phyloP scores from a whole-genome alignment of 2,797 vertebrate genomes.

The Dendrocincla fuliginosa region DNA sequence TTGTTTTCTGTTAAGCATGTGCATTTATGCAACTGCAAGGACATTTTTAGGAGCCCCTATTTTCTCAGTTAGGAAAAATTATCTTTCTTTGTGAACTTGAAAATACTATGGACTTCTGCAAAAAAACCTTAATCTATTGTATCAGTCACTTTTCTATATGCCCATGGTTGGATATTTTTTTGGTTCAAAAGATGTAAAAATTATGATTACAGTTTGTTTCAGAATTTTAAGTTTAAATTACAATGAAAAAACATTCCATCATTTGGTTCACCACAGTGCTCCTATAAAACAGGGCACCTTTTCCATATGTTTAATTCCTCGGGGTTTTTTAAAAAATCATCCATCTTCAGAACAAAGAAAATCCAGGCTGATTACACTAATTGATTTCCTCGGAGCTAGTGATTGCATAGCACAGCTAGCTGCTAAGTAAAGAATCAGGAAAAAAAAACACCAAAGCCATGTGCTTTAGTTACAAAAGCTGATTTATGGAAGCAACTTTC shows the following conservation, averaged over 20 bases:
- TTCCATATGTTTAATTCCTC: neutral
- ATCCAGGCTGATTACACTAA: constrained; percentile 29
- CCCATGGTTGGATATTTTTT: neutral
- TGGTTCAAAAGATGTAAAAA: neutral
- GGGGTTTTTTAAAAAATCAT: neutral
- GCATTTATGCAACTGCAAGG: neutral
- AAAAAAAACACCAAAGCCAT: neutral
- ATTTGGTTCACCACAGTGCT: neutral
- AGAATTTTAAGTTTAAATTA: neutral
- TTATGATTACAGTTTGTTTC: neutral
- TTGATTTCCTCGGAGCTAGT: constrained; percentile 29
- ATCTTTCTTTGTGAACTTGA: neutral
- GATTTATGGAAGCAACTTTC: constrained; percentile 30
- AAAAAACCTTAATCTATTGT: neutral
- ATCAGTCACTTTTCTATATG: neutral
- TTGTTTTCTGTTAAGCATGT: neutral
- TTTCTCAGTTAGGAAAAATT: neutral
- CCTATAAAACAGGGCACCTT: neutral
- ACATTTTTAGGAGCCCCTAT: neutral
- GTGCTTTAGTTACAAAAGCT: constrained; percentile 8
- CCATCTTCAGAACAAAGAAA: constrained; percentile 11
- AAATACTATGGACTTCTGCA: neutral
- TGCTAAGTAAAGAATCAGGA: constrained; percentile 2
- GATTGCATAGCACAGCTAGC: neutral
- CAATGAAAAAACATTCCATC: neutral